Conservation (phyloP, 2,797 vertebrate genomes). For the Salmo trutta region DNA sequence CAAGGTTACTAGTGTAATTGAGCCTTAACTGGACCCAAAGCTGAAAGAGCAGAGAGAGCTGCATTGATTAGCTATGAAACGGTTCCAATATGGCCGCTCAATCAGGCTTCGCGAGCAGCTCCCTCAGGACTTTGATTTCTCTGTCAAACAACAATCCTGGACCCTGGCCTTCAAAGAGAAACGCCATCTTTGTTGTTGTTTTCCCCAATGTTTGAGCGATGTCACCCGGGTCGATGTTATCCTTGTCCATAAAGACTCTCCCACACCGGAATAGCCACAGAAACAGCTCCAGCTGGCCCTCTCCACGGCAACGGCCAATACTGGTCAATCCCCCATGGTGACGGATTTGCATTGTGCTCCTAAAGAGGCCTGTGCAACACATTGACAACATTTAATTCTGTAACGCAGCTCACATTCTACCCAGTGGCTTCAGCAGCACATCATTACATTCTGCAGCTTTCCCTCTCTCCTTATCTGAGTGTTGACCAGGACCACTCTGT, state of each 20-base stretch:
- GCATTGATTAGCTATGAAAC: slow-evolving; percentile 79
- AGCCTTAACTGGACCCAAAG: slow-evolving; percentile 60
- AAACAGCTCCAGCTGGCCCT: slow-evolving; percentile 53
- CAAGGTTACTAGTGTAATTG: slow-evolving; percentile 76
- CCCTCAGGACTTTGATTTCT: slow-evolving; percentile 72
- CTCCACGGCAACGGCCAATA: background rate
- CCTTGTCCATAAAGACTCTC: slow-evolving; percentile 72
- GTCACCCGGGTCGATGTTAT: slow-evolving; percentile 70
- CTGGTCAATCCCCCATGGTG: background rate
- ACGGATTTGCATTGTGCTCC: background rate
- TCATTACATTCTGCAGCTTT: background rate
- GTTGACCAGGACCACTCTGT: slow-evolving; percentile 50
- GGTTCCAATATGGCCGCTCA: slow-evolving; percentile 73
- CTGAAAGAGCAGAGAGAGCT: slow-evolving; percentile 66
- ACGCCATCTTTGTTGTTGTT: slow-evolving; percentile 65
- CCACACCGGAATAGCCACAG: slow-evolving; percentile 70
- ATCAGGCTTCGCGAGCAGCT: slow-evolving; percentile 71
- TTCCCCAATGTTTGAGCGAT: slow-evolving; percentile 66
- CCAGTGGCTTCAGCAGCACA: background rate
- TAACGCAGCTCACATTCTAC: background rate
- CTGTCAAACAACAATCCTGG: slow-evolving; percentile 73
- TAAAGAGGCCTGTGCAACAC: background rate
- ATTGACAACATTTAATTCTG: background rate
- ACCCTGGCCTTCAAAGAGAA: slow-evolving; percentile 73
- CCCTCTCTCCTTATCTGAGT: background rate